phyloP scores from a whole-genome alignment of 2,888 invertebrate species.

The Brachylomia viminalis region DNA sequence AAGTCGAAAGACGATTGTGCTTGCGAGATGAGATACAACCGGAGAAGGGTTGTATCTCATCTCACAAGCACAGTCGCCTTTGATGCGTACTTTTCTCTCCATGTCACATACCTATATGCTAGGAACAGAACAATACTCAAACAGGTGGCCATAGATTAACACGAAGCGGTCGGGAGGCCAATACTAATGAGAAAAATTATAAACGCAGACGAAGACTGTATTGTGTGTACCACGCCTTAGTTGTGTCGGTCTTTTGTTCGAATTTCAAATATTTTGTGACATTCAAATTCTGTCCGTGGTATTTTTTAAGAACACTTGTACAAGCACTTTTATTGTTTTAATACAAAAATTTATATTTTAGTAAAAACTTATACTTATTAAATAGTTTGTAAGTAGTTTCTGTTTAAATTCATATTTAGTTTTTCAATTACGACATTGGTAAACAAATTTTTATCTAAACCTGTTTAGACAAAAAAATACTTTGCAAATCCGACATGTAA shows the following conservation, averaged over 20 bases:
- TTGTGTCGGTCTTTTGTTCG: conserved; percentile 50
- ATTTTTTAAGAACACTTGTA: conserved; percentile 44
- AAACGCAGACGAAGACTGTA: conserved; percentile 55
- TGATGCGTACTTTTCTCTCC: conserved; percentile 24
- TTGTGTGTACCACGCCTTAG: conserved; percentile 49
- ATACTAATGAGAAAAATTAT: conserved; percentile 69
- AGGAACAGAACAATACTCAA: conserved; percentile 59
- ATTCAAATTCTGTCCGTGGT: conserved; percentile 34
- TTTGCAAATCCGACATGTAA: conserved; percentile 1
- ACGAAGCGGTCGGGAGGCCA: conserved; percentile 55
- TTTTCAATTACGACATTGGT: not conserved
- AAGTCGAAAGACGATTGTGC: no score
- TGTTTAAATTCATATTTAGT: not conserved
- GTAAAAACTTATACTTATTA: no score
- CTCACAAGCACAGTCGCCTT: not conserved
- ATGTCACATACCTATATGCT: conserved; percentile 28
- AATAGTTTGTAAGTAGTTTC: not conserved
- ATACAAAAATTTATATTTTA: not conserved
- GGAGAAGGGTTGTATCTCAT: not conserved
- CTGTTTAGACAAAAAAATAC: not conserved
- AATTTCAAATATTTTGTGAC: conserved; percentile 58
- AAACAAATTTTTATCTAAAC: not conserved
- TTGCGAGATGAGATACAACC: no score
- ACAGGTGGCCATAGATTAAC: conserved; percentile 63
- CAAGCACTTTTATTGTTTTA: conserved; percentile 6